Conservation (phyloP, 2,797 vertebrate species). For the Hybognathus amarus region DNA sequence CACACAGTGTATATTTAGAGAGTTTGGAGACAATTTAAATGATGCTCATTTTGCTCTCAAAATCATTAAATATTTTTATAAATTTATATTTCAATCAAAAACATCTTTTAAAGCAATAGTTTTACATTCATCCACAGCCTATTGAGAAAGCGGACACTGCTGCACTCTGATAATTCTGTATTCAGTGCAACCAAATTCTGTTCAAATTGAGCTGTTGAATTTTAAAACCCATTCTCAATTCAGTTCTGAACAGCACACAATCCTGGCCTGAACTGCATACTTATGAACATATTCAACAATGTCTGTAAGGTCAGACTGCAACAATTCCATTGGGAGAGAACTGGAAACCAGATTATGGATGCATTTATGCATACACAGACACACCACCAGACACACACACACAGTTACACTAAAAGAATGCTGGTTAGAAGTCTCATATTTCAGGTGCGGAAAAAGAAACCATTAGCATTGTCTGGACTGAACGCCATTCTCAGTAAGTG, state of each 20-base stretch:
- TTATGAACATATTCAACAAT: slow-evolving; percentile 28
- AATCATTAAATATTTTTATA: not conserved
- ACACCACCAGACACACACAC: slow-evolving; percentile 1
- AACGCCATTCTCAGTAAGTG: not conserved
- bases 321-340: not conserved
- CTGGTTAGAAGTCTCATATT: slow-evolving; percentile 64
- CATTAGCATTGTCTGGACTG: slow-evolving; percentile 65
- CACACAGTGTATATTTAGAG: too few relatives aligned
- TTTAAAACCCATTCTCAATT: slow-evolving; percentile 7
- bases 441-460: slow-evolving; percentile 64
- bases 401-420: slow-evolving; percentile 28
- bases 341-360: slow-evolving; percentile 5
- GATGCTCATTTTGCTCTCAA: not conserved
- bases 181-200: not conserved
- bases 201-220: slow-evolving; percentile 27
- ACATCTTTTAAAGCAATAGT: not conserved
- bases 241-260: not conserved
- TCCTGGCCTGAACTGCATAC: slow-evolving; percentile 13
- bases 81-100: not conserved
- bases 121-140: not conserved
- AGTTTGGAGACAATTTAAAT: not conserved
- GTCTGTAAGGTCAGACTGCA: slow-evolving; percentile 16
- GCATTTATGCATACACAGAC: not conserved
- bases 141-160: not conserved
- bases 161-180: not conserved